phyloP scores from a whole-genome alignment of 2,113 vertebrate species.

The Etheostoma cragini region DNA sequence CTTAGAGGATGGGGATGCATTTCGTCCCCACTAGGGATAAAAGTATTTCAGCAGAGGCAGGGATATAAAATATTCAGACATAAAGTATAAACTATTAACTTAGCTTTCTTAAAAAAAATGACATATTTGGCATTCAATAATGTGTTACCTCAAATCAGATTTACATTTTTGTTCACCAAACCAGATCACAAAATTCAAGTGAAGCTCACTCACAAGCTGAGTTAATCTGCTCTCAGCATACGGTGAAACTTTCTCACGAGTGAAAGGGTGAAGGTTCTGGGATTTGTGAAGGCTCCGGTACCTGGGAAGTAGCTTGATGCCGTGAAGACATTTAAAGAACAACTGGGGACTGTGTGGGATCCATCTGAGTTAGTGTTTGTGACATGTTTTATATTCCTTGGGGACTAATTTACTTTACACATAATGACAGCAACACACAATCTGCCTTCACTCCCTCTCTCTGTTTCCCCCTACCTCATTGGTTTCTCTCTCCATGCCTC shows the following conservation, averaged over 20 bases:
- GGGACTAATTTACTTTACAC: conserved; percentile 55
- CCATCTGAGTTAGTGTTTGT: conserved; percentile 32
- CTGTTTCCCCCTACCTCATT: not conserved
- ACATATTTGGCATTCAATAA: not conserved
- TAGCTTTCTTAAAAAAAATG: not conserved
- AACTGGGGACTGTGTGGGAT: conserved; percentile 30
- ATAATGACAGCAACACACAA: conserved; percentile 42
- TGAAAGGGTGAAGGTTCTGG: not conserved
- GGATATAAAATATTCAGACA: too few relatives aligned
- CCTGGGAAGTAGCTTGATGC: conserved; percentile 12
- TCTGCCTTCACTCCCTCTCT: conserved; percentile 38
- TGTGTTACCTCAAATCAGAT: not conserved
- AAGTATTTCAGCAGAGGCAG: too few relatives aligned
- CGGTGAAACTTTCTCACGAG: conserved; percentile 1
- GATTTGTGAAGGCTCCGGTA: not conserved
- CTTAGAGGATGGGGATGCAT: too few relatives aligned
- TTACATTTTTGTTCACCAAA: not conserved
- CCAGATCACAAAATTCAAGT: not conserved
- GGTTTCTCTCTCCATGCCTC: conserved; percentile 29
- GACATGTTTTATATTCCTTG: conserved; percentile 34
- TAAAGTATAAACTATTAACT: too few relatives aligned
- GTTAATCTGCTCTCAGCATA: not conserved
- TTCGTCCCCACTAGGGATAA: too few relatives aligned
- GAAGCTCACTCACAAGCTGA: not conserved
- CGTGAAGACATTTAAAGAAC: conserved; percentile 10